Evolutionary conservation across 2,888 invertebrate species (phyloP).

Genomic region (Diplazon laetatorius): DNA sequence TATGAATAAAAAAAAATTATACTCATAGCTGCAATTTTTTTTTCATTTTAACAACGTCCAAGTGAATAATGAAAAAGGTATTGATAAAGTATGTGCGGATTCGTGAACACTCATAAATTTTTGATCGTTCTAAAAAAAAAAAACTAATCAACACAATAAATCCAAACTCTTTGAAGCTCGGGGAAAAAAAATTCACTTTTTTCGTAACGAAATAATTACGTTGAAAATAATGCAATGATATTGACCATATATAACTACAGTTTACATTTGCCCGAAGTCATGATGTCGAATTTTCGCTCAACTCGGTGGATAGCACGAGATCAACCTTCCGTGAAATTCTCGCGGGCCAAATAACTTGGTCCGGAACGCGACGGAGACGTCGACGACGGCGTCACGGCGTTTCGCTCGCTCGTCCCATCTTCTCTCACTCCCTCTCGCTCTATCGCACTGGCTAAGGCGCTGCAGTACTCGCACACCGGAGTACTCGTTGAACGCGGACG

Average conservation of each 20-base stretch:
- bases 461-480: background rate
- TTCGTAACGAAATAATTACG: slow-evolving; percentile 9
- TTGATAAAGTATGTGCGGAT: no score
- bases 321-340: slow-evolving; percentile 7
- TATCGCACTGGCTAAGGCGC: no score
- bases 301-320: slow-evolving; percentile 56
- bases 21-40: no score
- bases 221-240: slow-evolving; percentile 43
- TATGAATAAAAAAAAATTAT: no score
- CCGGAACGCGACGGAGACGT: slow-evolving; percentile 31
- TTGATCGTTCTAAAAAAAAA: no score
- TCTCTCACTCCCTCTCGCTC: no score
- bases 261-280: slow-evolving; percentile 27
- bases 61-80: no score
- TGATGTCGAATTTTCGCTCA: slow-evolving; percentile 67
- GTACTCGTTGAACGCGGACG: slow-evolving; percentile 1
- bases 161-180: no score
- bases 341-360: slow-evolving; percentile 71
- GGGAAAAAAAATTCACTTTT: slow-evolving; percentile 12
- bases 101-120: no score
- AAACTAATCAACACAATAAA: no score
- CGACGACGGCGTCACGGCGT: slow-evolving; percentile 53
- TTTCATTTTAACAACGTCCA: no score
- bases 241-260: slow-evolving; percentile 38
- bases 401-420: slow-evolving; percentile 33